Conservation (phyloP, 2,888 invertebrate species). For the Epirrhoe tristata region DNA sequence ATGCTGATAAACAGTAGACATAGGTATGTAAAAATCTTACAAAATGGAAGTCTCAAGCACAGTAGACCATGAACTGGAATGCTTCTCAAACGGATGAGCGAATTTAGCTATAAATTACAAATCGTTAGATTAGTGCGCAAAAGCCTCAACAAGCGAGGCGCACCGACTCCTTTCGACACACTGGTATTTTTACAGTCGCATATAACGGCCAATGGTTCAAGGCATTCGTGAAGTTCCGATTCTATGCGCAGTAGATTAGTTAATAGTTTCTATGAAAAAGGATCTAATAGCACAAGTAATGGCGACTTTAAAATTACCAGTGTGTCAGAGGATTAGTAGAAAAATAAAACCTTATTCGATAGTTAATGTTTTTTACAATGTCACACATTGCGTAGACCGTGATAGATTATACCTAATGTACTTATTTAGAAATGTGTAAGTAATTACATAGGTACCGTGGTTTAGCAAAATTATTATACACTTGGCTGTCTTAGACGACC, state of each 20-base stretch:
- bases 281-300: no score
- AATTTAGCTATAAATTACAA: constrained; percentile 1
- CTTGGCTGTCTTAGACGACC: neutral
- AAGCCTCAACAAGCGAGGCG: neutral
- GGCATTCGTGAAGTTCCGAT: no score
- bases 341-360: constrained; percentile 49
- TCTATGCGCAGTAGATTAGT: no score
- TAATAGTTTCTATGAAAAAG: no score
- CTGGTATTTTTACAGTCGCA: constrained; percentile 1
- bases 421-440: constrained; percentile 44
- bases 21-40: neutral
- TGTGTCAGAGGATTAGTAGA: constrained; percentile 50
- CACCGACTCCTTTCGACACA: neutral
- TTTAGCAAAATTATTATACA: constrained; percentile 28
- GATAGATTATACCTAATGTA: constrained; percentile 55
- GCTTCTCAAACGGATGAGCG: constrained; percentile 27
- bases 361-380: constrained; percentile 55
- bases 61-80: constrained; percentile 24
- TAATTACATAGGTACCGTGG: constrained; percentile 26
- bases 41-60: constrained; percentile 20
- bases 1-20: constrained; percentile 1
- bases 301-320: no score
- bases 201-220: neutral
- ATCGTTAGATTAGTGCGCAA: constrained; percentile 9
- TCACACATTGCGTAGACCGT: constrained; percentile 62